Conservation (phyloP, 2,888 invertebrate species). For the Aporophyla lueneburgensis region DNA sequence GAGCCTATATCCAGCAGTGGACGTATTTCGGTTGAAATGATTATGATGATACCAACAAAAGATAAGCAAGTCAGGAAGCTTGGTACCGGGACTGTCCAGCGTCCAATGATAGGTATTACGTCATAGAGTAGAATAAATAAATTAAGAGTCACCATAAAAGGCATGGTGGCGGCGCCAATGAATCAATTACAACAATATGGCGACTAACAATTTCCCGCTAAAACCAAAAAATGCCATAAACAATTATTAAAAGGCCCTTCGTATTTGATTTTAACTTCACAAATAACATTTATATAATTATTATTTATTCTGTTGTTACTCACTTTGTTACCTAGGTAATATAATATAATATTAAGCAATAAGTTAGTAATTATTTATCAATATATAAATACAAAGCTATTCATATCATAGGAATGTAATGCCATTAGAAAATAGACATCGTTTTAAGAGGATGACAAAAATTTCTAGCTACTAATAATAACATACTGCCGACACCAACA, state of each 20-base stretch:
- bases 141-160: not conserved
- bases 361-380: not conserved
- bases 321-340: conserved; percentile 7
- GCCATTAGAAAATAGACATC: too few species aligned
- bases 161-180: conserved; percentile 31
- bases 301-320: not conserved
- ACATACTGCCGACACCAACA: too few species aligned
- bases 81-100: not conserved
- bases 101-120: not conserved
- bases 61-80: not conserved
- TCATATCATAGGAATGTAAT: too few species aligned
- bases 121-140: not conserved
- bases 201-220: conserved; percentile 22
- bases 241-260: conserved; percentile 5
- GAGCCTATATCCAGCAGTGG: too few species aligned
- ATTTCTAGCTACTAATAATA: too few species aligned
- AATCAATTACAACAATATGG: conserved; percentile 12
- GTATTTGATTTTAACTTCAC: not conserved
- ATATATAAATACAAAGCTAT: too few species aligned
- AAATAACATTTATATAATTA: conserved; percentile 11
- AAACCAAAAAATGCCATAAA: conserved; percentile 35
- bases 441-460: too few species aligned
- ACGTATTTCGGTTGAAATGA: too few species aligned
- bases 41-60: not conserved
- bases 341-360: not conserved